phyloP scores from a whole-genome alignment of 2,888 invertebrate species.

The Cataglyphis altisquamis region DNA sequence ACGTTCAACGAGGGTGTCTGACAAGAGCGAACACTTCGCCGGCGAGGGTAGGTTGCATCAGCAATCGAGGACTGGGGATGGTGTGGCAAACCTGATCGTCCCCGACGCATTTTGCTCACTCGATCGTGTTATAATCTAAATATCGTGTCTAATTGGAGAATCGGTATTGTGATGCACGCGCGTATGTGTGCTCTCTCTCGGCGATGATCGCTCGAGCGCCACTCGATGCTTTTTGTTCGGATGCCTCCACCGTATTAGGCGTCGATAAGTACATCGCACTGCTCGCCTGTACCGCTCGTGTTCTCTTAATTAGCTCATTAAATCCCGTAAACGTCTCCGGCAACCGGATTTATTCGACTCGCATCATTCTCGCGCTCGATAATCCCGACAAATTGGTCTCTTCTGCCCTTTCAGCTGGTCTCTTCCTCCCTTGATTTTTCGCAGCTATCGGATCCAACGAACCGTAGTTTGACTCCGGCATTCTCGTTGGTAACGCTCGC shows the following conservation, averaged over 20 bases:
- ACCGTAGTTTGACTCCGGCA: constrained; percentile 37
- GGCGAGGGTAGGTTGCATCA: constrained; percentile 54
- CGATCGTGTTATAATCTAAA: constrained; percentile 82
- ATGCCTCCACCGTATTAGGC: constrained; percentile 70
- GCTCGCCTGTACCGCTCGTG: constrained; percentile 58
- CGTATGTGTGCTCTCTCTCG: constrained; percentile 71
- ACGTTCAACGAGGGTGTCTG: constrained; percentile 66
- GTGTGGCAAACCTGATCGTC: constrained; percentile 72
- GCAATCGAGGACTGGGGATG: constrained; percentile 55
- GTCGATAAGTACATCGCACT: constrained; percentile 68
- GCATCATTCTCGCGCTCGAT: constrained; percentile 53
- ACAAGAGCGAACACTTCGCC: constrained; percentile 66
- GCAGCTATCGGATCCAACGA: constrained; percentile 59
- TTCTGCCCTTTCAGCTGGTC: constrained; percentile 63
- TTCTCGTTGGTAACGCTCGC: constrained; percentile 29
- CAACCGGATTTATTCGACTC: constrained; percentile 43
- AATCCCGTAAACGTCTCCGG: constrained; percentile 75
- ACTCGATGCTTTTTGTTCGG: constrained; percentile 78
- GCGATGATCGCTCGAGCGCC: constrained; percentile 78
- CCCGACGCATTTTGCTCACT: constrained; percentile 74
- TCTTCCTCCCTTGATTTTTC: constrained; percentile 68
- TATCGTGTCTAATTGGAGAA: constrained; percentile 85
- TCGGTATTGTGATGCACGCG: constrained; percentile 79
- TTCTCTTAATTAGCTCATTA: constrained; percentile 82
- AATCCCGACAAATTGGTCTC: constrained; percentile 71